These are phyloP conservation scores for Idaea dimidiata DNA, from an alignment of 2,888 invertebrate genomes.

Conservation along the genomic window DNA sequence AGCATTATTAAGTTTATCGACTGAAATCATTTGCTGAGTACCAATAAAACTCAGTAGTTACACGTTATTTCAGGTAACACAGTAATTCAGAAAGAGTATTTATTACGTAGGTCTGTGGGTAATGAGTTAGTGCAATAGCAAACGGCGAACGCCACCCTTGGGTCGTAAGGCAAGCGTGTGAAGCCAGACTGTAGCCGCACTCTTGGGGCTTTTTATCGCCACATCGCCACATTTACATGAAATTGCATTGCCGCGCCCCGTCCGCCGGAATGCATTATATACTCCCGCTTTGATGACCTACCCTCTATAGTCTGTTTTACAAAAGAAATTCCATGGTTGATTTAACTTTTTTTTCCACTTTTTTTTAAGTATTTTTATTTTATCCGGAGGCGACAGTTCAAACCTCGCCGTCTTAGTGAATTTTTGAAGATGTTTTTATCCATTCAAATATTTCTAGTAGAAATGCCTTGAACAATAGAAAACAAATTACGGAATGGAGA, in stretches of 20 bases:
- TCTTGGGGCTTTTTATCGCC: constrained; percentile 45
- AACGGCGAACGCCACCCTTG: constrained; percentile 1
- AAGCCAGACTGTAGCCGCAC: constrained; percentile 31
- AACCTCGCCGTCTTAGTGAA: too few species aligned
- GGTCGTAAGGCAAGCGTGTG: constrained; percentile 15
- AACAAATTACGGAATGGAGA: too few species aligned
- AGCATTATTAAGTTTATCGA: not conserved
- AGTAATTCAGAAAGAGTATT: not conserved
- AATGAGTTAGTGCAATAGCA: not conserved
- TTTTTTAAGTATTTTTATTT: too few species aligned
- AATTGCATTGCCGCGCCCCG: constrained; percentile 53
- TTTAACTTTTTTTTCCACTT: too few species aligned
- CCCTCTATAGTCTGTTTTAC: not conserved
- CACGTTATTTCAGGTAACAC: not conserved
- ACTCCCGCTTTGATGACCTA: constrained; percentile 9
- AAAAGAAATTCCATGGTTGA: not conserved
- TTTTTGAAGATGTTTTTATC: too few species aligned
- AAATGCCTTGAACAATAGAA: too few species aligned
- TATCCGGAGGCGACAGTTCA: too few species aligned
- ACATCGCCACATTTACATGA: constrained; percentile 66
- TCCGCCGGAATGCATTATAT: constrained; percentile 30
- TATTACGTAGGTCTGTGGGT: not conserved
- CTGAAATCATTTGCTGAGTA: not conserved
- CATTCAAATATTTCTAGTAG: too few species aligned
- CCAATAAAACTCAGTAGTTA: not conserved